Percentiles rank a stretch among this genome's conserved stretches.
Evolutionary conservation across 2,113 vertebrate species (phyloP).

Genomic region (Hepsetus odoe): DNA sequence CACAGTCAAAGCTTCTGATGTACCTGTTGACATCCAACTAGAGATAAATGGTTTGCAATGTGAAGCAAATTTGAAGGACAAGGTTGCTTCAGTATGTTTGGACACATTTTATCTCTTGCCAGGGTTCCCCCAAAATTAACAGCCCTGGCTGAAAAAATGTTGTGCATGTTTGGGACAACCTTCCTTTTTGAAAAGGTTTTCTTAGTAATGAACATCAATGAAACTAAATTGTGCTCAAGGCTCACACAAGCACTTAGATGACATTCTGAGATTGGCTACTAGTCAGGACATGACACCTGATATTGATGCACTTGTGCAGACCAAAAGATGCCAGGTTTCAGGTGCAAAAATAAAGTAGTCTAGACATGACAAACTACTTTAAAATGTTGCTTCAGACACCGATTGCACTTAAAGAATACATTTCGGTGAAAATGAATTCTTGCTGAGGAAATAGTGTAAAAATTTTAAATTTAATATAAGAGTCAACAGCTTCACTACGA

Average conservation of each 20-base stretch:
- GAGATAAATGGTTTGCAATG: too few species aligned
- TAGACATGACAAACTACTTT: too few species aligned
- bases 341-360: too few species aligned
- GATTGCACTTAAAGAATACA: too few species aligned
- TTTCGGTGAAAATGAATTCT: too few species aligned
- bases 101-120: constrained; percentile 51
- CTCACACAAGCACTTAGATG: constrained; percentile 37
- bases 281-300: constrained; percentile 34
- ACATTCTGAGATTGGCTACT: constrained; percentile 39
- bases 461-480: too few species aligned
- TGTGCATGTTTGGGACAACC: constrained; percentile 47
- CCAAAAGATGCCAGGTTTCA: constrained; percentile 34
- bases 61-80: constrained; percentile 40
- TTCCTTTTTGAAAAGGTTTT: constrained; percentile 48
- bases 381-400: too few species aligned
- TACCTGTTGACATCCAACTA: constrained; percentile 39
- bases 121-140: constrained; percentile 42
- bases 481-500: too few species aligned
- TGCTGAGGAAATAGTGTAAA: too few species aligned
- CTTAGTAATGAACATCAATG: constrained; percentile 45
- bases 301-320: constrained; percentile 45
- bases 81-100: constrained; percentile 31
- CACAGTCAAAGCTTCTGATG: constrained; percentile 44
- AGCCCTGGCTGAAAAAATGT: constrained; percentile 39
- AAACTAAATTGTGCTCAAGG: constrained; percentile 37